Percentiles rank a stretch among this genome's conserved stretches.
Conservation (phyloP, 2,113 vertebrate species). For the Apteryx owenii region DNA sequence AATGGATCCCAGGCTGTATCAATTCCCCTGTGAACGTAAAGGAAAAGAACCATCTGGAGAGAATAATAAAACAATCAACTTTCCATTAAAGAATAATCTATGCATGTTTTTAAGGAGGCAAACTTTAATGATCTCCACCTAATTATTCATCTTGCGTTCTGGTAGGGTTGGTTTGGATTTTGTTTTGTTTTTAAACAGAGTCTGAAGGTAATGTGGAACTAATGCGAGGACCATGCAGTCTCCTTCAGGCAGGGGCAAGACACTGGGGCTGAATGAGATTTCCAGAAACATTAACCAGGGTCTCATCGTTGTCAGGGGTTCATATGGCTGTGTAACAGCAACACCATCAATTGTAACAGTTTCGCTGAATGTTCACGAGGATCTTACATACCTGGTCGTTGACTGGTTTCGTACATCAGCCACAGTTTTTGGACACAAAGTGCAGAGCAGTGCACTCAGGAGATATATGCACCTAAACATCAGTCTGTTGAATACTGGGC, state of each 20-base stretch:
- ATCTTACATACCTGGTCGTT: not conserved
- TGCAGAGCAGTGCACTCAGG: not conserved
- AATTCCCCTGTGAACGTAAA: slow-evolving; percentile 70
- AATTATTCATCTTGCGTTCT: slow-evolving; percentile 54
- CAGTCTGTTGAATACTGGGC: slow-evolving; percentile 12
- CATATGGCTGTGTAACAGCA: not conserved
- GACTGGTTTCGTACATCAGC: not conserved
- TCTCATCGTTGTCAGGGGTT: not conserved
- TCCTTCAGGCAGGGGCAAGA: not conserved
- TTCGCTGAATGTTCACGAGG: not conserved
- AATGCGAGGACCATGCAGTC: not conserved
- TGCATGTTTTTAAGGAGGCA: slow-evolving; percentile 78
- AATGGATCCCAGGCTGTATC: slow-evolving; percentile 34
- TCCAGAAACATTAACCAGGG: not conserved
- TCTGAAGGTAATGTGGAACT: not conserved
- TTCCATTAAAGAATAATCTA: slow-evolving; percentile 83
- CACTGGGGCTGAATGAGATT: not conserved
- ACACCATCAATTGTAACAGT: not conserved
- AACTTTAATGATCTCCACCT: slow-evolving; percentile 71
- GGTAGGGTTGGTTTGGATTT: not conserved
- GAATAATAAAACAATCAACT: slow-evolving; percentile 83
- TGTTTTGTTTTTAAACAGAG: not conserved
- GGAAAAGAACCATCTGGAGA: slow-evolving; percentile 80
- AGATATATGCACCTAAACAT: not conserved
- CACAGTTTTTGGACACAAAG: not conserved